Base-by-base conservation (phyloP, 2,888 invertebrate genomes). In the Idaea aversata region DNA sequence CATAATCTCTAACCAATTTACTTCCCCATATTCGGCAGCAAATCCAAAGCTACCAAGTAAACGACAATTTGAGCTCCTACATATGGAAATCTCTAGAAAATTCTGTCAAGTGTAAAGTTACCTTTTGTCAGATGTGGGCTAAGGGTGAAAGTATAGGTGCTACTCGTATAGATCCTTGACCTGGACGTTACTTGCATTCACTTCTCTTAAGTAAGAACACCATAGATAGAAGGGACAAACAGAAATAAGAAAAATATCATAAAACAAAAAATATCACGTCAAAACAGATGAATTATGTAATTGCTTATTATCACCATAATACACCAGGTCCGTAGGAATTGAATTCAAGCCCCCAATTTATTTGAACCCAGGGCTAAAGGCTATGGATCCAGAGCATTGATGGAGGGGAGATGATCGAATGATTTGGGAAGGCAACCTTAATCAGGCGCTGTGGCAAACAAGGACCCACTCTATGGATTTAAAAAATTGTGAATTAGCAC, bases 101-200 rank as follows among this genome's bases (percentile, higher is more conserved):
- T 47, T 47, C 47, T 47, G 47, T 47, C 47, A 47, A 47, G 47
- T 60, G 59, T 35, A 16, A 64, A 61, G 64, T 59, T 57, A 63
- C 67, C 68, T 72, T 70, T 65, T 61, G 67, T 66, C 61, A 65
- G 67, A 75, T 71, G 71, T 73, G 62, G 70, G 73, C 65, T 71
- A 73, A 76, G 72, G 75, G 78, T 74, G 77, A 78, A 78, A 78
- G 77, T 78, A 62, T 25, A 61, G 63, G 75, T 47, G 10, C 25
- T 25, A 25, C 25, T 25, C 13, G 47, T 47, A 47, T 47, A 47
- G 47, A 47, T 70, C 64, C 64, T 66, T 67, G 66, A 68, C 70
- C 68, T 47, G 62, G 59, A 36, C 38, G 60, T 10, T 6, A 13
- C 47, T 47, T 47, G 13, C 47, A 13, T 47, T 47, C 47, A 47